Evolutionary conservation across 2,888 invertebrate species (phyloP).

Genomic region (Pristionchus fissidentatus): DNA sequence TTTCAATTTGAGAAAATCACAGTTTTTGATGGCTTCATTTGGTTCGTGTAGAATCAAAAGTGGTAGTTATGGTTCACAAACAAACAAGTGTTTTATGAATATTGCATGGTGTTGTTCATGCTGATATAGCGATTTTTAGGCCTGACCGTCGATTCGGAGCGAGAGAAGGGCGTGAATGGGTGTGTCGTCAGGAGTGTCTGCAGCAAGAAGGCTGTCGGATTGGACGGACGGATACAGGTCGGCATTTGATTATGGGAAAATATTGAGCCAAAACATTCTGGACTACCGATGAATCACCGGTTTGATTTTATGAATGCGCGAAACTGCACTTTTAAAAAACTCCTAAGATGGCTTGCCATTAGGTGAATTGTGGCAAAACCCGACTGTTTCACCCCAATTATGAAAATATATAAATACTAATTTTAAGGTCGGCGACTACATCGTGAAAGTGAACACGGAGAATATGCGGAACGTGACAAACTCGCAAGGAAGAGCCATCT

Average conservation of each 20-base stretch:
- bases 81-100: not conserved
- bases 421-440: slow-evolving; percentile 79
- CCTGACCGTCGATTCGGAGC: slow-evolving; percentile 79
- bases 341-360: not conserved
- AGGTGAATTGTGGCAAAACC: too few relatives aligned
- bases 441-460: slow-evolving; percentile 81
- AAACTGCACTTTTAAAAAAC: too few relatives aligned
- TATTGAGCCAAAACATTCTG: too few relatives aligned
- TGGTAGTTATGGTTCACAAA: too few relatives aligned
- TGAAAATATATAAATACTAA: too few relatives aligned
- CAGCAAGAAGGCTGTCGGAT: slow-evolving; percentile 79
- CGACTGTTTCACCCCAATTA: too few relatives aligned
- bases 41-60: too few relatives aligned
- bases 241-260: not conserved
- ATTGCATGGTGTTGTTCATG: not conserved
- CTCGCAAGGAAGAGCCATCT: slow-evolving; percentile 80
- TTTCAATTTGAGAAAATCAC: not conserved
- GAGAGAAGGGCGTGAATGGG: slow-evolving; percentile 81
- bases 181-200: slow-evolving; percentile 79
- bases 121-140: slow-evolving; percentile 75
- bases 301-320: too few relatives aligned
- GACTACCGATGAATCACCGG: too few relatives aligned
- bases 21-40: too few relatives aligned
- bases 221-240: slow-evolving; percentile 80
- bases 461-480: slow-evolving; percentile 80